Evolutionary conservation across 1,140 invertebrate genomes (phyloP), one percentile per base, ranked within the genome.

Genomic region (Nephotettix cincticeps): DNA sequence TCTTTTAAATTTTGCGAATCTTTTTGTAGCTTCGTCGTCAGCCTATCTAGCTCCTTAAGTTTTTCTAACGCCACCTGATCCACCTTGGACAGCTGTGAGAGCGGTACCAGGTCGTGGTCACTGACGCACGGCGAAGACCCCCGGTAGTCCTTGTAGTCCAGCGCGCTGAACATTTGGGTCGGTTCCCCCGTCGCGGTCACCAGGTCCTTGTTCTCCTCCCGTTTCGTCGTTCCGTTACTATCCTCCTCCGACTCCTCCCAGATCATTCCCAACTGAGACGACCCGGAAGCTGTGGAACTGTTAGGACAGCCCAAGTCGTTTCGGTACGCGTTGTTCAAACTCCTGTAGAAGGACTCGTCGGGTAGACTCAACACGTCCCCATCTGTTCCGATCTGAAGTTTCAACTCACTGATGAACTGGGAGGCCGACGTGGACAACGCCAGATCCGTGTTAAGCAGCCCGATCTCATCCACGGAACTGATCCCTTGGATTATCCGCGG

Each of bases 301-400:
- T 79, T 40, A 21, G 82, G 83, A 75, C 86, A 87, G 29, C 88
- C 88, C 27, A 90, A 81, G 79, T 93, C 91, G 74, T 95, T 92
- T 43, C 92, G 84, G 81, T 94, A 94, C 25, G 92, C 92, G 78
- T 92, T 91, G 81, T 95, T 95, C 21, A 96, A 84, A 78, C 91
- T 94, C 74, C 91, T 87, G 80, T 96, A 95, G 82, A 95, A 96
- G 13, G 91, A 91, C 81, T 96, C 93, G 78, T 93, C 91, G 2
- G 92, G 91, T 43, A 85, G 83, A 54, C 80, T 79, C 76, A 86
- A 83, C 61, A 85, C 84, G 30, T 82, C 81, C 61, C 86, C 84
- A 32, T 82, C 81, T 17, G 86, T 83, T 71, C 79, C 82, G 43
- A 84, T 75, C 17, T 81, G 78, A 28, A 79, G 23, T 36, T 86